A percentile compares a stretch with the other conserved stretches of the same genome.
Conservation (phyloP, 2,113 vertebrate genomes). For the Probosciger aterrimus region DNA sequence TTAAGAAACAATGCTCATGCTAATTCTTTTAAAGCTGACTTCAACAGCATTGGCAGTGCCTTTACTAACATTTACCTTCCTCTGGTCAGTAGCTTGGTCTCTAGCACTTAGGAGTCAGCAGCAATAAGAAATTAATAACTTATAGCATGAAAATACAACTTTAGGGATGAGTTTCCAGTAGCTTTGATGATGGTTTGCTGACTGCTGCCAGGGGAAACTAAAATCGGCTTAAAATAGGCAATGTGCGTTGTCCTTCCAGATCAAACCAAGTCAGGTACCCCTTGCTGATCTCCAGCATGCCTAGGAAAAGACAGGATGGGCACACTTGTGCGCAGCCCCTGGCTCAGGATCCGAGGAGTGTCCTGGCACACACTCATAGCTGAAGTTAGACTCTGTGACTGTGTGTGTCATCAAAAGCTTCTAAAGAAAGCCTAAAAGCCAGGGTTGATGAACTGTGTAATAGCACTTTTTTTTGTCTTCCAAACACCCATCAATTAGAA, state of each 20-base stretch:
- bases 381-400: background rate
- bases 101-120: background rate
- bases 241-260: background rate
- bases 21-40: background rate
- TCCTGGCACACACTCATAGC: background rate
- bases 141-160: background rate
- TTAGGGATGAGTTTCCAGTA: background rate
- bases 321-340: background rate
- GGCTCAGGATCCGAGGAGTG: background rate
- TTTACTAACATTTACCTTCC: background rate
- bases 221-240: background rate
- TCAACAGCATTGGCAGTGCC: background rate
- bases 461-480: background rate
- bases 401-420: background rate
- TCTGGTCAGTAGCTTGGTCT: background rate
- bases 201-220: background rate
- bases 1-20: background rate
- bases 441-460: background rate
- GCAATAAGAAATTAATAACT: background rate
- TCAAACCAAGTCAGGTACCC: background rate
- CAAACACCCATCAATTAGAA: background rate
- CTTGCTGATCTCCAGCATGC: too few species aligned
- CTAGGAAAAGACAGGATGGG: background rate
- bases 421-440: background rate
- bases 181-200: background rate